phyloP scores from a whole-genome alignment of 2,888 invertebrate genomes.

The Scaptomyza cyrtandrae region DNA sequence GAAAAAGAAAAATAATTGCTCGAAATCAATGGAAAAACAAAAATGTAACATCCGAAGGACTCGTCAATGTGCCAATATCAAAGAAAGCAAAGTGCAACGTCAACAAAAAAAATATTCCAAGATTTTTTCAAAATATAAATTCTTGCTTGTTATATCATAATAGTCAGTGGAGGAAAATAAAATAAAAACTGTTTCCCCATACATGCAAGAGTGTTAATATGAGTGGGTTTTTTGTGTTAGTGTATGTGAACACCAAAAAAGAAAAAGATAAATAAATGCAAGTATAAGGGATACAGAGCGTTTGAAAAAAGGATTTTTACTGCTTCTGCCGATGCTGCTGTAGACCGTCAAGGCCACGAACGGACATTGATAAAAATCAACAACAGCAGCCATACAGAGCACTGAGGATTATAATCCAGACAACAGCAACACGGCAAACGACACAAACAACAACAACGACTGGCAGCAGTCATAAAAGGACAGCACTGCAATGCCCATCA shows the following conservation, averaged over 20 bases:
- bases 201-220: conserved; percentile 9
- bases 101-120: conserved; percentile 1
- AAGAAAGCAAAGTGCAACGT: not conserved
- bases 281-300: conserved; percentile 38
- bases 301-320: conserved; percentile 44
- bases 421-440: conserved; percentile 26
- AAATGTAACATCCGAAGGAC: not conserved
- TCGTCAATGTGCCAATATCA: not conserved
- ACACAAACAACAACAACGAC: conserved; percentile 14
- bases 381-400: conserved; percentile 29
- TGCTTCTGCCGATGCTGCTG: conserved; percentile 21
- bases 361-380: conserved; percentile 35
- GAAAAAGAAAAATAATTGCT: conserved; percentile 11
- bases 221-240: conserved; percentile 30
- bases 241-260: conserved; percentile 2
- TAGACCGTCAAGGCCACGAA: conserved; percentile 5
- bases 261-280: conserved; percentile 9
- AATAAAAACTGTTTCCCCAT: conserved; percentile 51
- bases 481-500: conserved; percentile 39
- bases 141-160: not conserved
- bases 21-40: too few species aligned
- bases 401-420: conserved; percentile 57
- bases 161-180: conserved; percentile 25
- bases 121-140: conserved; percentile 8
- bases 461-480: conserved; percentile 40